Base-by-base conservation (phyloP, 2,113 vertebrate genomes). In the Cyanistes caeruleus region DNA sequence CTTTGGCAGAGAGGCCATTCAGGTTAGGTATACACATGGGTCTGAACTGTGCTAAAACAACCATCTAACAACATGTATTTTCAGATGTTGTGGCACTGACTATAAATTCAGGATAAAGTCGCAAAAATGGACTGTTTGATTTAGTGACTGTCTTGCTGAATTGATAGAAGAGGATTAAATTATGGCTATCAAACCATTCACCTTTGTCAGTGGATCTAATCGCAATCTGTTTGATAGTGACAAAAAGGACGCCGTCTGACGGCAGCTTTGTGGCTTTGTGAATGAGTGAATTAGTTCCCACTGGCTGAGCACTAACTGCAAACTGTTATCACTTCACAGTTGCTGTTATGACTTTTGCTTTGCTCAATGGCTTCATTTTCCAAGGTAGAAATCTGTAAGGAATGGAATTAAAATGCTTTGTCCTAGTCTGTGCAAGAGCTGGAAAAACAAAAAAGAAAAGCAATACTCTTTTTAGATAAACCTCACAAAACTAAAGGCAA, bases 301-400 rank as follows among this genome's bases (percentile, higher is more conserved):
- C 37, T 59, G 94, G 84, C 93, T 93, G 74, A 93, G 87, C 96
- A 87, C 78, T 91, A 90, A 91, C 90, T 94, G 87, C 84, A 85
- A 79, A 89, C 80, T 78, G 68, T 81, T 93, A 89, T 37, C 93
- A 72, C 68, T 89, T 90, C 2, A 1, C 83, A 56, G 75, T n/a
- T 90, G 84, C 72, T 91, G 64, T 63, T 85, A 80, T 13, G n/a
- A 55, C 87, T 92, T 83, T 41, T 77, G 52, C 75, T 87, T 91
- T 91, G 30, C 67, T 70, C 72, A 84, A 11, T 74, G 63, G 72
- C 68, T 96, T 90, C 13, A 11, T 88, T 97, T 96, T 62, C 78
- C 67, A 91, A 74, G 94, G 93, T 52, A 93, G 87, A 93, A 93
- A 55, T 74, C 82, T 67, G 63, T 43, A 83, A 79, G 84, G 82